Conservation (phyloP, 2,113 vertebrate genomes). For the Cichladusa arquata region DNA sequence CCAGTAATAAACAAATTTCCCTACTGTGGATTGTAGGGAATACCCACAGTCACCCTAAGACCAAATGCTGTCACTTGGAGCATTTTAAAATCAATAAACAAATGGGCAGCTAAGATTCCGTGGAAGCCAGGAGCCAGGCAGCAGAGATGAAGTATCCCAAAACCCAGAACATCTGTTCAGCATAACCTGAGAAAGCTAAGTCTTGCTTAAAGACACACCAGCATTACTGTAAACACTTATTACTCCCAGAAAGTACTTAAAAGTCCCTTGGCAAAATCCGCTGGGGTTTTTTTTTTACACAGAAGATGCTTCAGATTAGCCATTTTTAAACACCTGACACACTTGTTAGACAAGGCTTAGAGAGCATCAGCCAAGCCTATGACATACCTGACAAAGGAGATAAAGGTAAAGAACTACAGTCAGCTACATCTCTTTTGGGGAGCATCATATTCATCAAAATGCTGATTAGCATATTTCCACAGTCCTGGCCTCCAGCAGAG, state of each 20-base stretch:
- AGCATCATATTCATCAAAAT: not conserved
- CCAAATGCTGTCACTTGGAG: not conserved
- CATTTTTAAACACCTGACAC: not conserved
- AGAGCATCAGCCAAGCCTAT: not conserved
- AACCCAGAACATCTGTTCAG: not conserved
- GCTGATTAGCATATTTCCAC: not conserved
- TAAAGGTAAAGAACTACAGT: not conserved
- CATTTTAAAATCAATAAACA: not conserved
- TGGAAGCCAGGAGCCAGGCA: not conserved
- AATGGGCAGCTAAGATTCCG: not conserved
- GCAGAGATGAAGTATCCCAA: not conserved
- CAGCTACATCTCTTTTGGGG: not conserved
- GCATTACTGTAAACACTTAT: not conserved
- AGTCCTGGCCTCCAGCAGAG: not conserved
- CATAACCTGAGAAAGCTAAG: not conserved
- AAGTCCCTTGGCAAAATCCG: not conserved
- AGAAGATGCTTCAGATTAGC: not conserved
- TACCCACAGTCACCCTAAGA: not conserved
- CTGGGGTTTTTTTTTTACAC: rapidly evolving
- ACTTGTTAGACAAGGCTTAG: not conserved
- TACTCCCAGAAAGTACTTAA: not conserved
- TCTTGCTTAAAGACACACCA: not conserved
- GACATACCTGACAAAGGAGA: not conserved
- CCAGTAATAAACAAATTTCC: not conserved
- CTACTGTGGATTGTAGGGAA: not conserved